Evolutionary conservation across 2,888 invertebrate species (phyloP), one percentile per base, ranked within the genome.

Genomic region (Ochlodes sylvanus): DNA sequence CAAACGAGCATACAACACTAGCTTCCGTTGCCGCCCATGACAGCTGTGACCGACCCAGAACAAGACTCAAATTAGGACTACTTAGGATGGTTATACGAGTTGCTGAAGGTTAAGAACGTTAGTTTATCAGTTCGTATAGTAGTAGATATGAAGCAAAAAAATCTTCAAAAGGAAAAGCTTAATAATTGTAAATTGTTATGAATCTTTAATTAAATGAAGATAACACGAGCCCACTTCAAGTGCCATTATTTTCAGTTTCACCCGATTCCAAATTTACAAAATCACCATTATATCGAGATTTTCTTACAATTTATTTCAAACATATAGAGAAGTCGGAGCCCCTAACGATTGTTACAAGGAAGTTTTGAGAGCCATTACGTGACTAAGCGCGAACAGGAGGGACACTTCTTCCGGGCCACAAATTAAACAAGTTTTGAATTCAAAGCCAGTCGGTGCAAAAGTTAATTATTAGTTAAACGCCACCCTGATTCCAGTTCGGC

Each of bases 381-480:
- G 93, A 91, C 93, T 92, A 92, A 92, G 92, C 93, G 82, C 78
- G 75, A 76, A 73, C 71, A 64, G 63, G 71, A 71, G 81, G 78
- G 79, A 80, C 85, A 83, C 84, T 85, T 82, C 84, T 85, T 84
- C 78, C 71, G 73, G 71, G 82, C 88, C 88, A 79, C 92, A 91
- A 92, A 92, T 92, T 92, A 91, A 89, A 89, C 89, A 92, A 93
- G 85, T 92, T 90, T 75, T 77, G 76, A 81, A 84, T 85, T 83
- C 78, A 80, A 76, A 83, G 80, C 73, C 76, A 76, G 75, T 77
- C 74, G 75, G 69, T 73, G 79, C 68, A 68, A 68, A 84, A 87
- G 84, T 89, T 89, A 83, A 86, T 89, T 88, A 90, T 90, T 90
- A 89, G 89, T 90, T 90, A 75, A 85, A 63, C 68, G 75, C 75